Evolutionary conservation across 2,888 invertebrate genomes (phyloP).

Genomic region (Linnaemya tessellans): DNA sequence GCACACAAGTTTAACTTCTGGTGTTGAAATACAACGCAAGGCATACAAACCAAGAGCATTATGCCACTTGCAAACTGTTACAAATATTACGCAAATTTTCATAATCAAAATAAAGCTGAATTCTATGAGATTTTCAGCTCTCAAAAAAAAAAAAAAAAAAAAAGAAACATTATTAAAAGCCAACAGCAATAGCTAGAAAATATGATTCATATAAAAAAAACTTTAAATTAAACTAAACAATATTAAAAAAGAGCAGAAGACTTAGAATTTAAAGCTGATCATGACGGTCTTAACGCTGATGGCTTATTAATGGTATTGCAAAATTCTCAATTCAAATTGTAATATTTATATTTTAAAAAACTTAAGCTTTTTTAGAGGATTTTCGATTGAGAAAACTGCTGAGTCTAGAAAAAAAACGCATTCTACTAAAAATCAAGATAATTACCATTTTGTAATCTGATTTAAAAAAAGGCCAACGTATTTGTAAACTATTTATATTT

Average conservation of each 20-base stretch:
- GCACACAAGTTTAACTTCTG: conserved; percentile 61
- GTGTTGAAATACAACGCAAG: conserved; percentile 59
- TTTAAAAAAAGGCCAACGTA: background rate
- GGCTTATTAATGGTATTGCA: conserved; percentile 63
- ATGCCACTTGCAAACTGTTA: conserved; percentile 24
- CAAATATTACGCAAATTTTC: conserved; percentile 62
- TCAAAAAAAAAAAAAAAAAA: no score
- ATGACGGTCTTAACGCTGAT: conserved; percentile 39
- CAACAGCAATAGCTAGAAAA: conserved; percentile 7
- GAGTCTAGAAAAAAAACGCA: conserved; percentile 17
- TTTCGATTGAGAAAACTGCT: conserved; percentile 32
- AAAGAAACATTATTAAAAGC: background rate
- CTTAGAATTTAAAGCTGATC: conserved; percentile 33
- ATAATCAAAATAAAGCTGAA: conserved; percentile 52
- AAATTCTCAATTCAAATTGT: conserved; percentile 39
- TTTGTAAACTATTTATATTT: background rate
- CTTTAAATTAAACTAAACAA: background rate
- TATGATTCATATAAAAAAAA: conserved; percentile 18
- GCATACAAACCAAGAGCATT: background rate
- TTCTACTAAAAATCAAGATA: conserved; percentile 32
- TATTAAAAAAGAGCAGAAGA: background rate
- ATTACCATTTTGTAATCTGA: conserved; percentile 16
- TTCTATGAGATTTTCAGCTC: conserved; percentile 45
- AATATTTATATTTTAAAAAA: conserved; percentile 43
- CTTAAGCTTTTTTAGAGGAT: conserved; percentile 50